Conservation (phyloP, 2,888 invertebrate species). For the Deilephila elpenor region DNA sequence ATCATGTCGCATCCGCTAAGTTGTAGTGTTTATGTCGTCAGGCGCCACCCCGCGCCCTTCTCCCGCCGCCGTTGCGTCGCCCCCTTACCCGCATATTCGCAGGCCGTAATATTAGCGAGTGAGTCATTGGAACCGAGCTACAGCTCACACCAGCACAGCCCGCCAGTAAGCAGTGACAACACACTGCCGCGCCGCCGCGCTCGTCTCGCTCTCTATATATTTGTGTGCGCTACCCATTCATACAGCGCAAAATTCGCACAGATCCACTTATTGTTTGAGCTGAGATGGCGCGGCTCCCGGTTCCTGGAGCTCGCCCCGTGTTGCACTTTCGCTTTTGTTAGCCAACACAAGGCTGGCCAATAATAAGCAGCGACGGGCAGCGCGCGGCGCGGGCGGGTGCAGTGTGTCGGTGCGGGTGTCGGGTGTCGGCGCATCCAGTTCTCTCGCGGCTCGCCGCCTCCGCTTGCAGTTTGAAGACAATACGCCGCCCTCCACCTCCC, state of each 20-base stretch:
- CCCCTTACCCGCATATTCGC: not conserved
- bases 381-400: not conserved
- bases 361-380: not conserved
- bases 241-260: not conserved
- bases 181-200: not conserved
- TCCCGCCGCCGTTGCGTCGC: not conserved
- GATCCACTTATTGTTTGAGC: not conserved
- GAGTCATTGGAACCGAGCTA: not conserved
- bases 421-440: slow-evolving; percentile 20
- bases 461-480: not conserved
- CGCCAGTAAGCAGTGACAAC: no score
- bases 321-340: slow-evolving; percentile 15
- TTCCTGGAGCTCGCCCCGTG: not conserved
- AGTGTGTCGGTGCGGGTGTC: not conserved
- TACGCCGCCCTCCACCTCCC: not conserved
- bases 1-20: no score
- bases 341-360: not conserved
- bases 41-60: not conserved
- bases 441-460: not conserved
- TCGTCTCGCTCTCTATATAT: not conserved
- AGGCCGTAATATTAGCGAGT: slow-evolving; percentile 7
- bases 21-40: not conserved
- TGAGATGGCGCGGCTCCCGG: not conserved
- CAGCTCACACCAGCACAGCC: not conserved
- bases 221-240: not conserved